Base-by-base conservation (phyloP, 1,140 invertebrate genomes). In the Drosophila saltans region DNA sequence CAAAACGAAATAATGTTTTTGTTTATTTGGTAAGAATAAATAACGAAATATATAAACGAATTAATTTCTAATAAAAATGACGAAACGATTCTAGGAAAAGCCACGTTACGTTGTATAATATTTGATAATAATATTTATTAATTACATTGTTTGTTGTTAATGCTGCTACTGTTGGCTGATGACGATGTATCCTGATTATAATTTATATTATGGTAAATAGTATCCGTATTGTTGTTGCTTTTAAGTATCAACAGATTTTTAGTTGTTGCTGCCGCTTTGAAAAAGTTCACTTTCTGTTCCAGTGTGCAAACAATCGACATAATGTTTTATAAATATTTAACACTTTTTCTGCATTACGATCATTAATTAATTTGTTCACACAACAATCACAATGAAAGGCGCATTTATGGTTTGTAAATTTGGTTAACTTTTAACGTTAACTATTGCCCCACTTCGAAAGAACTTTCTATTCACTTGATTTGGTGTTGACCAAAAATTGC, bases 271-370 rank as follows among this genome's bases (percentile, higher is more conserved):
- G 80, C 67, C 69, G 81, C 80, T 78, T 91, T 86, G 16, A 88
- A 88, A 66, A 90, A 78, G 67, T 85, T 90, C 76, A 91, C 80
- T 75, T 90, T 91, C 48, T 79, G 82, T 59, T 91, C 82, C 66
- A 90, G 73, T 45, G 90, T 91, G 62, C 85, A 80, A 45, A 91
- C 90, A 88, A 91, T 91, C 80, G 85, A 90, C 90, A 91, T 91
- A 90, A 86, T 91, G 75, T 83, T 74, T 77, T 16, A 5, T 24
- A 33, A 62, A 40, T 63, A 41, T 58, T 62, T n/a, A 64, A 69
- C 59, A 66, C 72, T 62, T 40, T 48, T 43, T 48, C 16, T 41
- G 36, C 56, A 59, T 59, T 67, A 36, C 40, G 28, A 28, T 58
- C 28, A 28, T 59, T 43, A 66, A 28, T 59, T 43, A 66, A 66